Base-by-base conservation (phyloP, 2,113 vertebrate species). In the Ariopsis seemanni region DNA sequence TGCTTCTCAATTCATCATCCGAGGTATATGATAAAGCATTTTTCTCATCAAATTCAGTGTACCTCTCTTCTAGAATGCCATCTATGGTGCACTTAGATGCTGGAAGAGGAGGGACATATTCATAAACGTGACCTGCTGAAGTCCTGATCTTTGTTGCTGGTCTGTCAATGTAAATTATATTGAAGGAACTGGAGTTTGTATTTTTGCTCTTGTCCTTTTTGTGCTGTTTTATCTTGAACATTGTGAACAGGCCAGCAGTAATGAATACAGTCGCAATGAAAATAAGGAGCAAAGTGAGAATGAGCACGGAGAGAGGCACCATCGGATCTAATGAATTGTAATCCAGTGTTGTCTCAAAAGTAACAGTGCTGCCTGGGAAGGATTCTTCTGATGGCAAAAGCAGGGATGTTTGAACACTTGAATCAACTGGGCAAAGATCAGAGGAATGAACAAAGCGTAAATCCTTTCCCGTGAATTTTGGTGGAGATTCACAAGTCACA, bases 191-290 rank as follows among this genome's bases (percentile, higher is more conserved):
- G 71, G 97, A 96, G 93, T 97, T 97, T 42, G 97, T 97, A 69
- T 97, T 97, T 94, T 97, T 97, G 5, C 95, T 96, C 91, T 96
- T 96, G 77, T 89, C 94, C 92, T 98, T 98, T 87, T 97, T 97
- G 18, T 94, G 95, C n/a, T 95, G 95, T 91, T 98, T 99, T 95
- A 97, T 97, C 63, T 97, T 96, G 6, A 65, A 69, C 82, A 97
- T 94, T 82, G 97, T 98, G 67, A 99, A 99, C 58, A 99, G 92
- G 25, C 98, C 98, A 0, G 98, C 98, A 0, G 97, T 97, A 85
- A 98, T 96, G 85, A 99, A 99, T 74, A 99, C 98, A 0, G 97
- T 97, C 93, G 97, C 94, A 90, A 99, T 97, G 92, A 99, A 98
- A 25, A 99, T 96, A 83, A 99, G 93, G 82, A 99, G 94, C 80